Evolutionary conservation across 2,113 vertebrate species (phyloP), one percentile per base, ranked within the genome.

Genomic region (Xiphophorus hellerii): DNA sequence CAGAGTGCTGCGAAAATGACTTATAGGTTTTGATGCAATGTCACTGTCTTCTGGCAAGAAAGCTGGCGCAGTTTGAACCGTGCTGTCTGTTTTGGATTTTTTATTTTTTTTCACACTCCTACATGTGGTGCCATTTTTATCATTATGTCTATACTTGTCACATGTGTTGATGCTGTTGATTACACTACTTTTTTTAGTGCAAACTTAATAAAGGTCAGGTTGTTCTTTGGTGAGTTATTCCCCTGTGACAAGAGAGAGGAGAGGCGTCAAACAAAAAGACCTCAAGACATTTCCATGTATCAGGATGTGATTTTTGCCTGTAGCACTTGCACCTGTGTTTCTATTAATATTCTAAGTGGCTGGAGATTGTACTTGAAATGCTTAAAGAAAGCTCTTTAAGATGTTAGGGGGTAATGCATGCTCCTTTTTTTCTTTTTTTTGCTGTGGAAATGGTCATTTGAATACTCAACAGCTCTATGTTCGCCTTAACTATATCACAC

Each of bases 291-390:
- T 78, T 71, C 11, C 64, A 76, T 81, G 64, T 66, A 67, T 81
- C 31, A 84, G 66, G 64, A 54, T 74, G 66, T 66, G 68, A 74
- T 69, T 72, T 78, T 63, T 74, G 82, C 69, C 73, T 68, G 66
- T 78, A 76, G 83, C 75, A 35, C 35, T 3, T 60, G 80, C 39
- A 82, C 68, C 42, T 76, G 66, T 3, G 29, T 30, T 54, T 76
- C 85, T 92, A 78, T 88, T 79, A 91, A 92, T 88, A 92, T 84
- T 62, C 25, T 37, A 27, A 2, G 3, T 74, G 33, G 66, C 70
- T 35, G 31, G 79, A 39, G 65, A 66, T 62, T 84, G 72, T 74
- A 73, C 78, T 89, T 87, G 84, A 89, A 65, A 29, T 91, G 74
- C 86, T 84, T 48, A 69, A 81, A 76, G 74, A 37, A 69, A 83